A percentile compares a stretch with the other conserved stretches of the same genome.
These are phyloP conservation scores for Zingel zingel DNA, from an alignment of 2,113 vertebrate genomes.

Conservation along the genomic window DNA sequence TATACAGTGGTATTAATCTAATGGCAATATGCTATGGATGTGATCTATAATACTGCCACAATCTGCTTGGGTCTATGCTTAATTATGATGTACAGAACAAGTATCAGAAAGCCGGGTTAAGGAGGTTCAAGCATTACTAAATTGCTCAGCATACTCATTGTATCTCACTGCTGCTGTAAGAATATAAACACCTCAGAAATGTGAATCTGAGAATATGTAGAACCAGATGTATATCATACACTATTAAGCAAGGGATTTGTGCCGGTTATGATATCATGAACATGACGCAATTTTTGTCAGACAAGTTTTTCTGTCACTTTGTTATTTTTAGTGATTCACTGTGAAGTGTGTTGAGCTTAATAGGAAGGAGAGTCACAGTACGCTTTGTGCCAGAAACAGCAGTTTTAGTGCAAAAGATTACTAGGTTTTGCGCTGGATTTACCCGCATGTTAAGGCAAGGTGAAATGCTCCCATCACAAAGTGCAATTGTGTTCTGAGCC, in stretches of 20 bases:
- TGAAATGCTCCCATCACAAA: conserved; percentile 34
- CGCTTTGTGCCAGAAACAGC: neutral
- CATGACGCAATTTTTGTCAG: neutral
- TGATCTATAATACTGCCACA: conserved; percentile 77
- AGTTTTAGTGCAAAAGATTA: conserved; percentile 48
- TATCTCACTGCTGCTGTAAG: conserved; percentile 40
- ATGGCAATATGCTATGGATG: conserved; percentile 83
- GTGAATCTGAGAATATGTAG: neutral
- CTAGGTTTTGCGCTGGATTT: conserved; percentile 45
- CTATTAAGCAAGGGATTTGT: neutral
- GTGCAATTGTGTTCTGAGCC: conserved; percentile 28
- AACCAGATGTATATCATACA: neutral
- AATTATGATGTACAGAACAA: conserved; percentile 70
- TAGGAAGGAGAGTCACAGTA: neutral
- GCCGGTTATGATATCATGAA: neutral
- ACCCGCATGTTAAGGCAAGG: conserved; percentile 43
- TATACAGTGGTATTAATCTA: conserved; percentile 84
- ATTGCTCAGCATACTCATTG: conserved; percentile 60
- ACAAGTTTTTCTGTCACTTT: conserved; percentile 7
- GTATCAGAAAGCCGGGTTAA: conserved; percentile 55
- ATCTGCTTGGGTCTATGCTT: conserved; percentile 73
- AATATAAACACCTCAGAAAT: neutral
- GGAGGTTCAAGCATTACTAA: conserved; percentile 73
- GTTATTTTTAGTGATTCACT: conserved; percentile 22
- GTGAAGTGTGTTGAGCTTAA: conserved; percentile 15